phyloP scores from a whole-genome alignment of 2,797 vertebrate genomes.

The Myripristis murdjan region DNA sequence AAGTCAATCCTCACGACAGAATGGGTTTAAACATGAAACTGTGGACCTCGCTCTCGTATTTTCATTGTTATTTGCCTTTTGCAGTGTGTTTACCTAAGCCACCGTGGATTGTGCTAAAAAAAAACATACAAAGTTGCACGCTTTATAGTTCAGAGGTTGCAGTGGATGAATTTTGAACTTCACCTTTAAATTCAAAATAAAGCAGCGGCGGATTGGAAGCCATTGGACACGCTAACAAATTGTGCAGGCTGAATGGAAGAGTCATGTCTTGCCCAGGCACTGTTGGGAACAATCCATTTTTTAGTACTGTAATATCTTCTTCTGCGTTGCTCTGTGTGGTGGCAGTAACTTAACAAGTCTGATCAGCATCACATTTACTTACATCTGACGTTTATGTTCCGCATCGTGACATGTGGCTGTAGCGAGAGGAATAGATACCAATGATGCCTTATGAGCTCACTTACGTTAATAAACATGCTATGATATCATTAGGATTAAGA shows the following conservation, averaged over 20 bases:
- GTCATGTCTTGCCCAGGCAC: constrained; percentile 28
- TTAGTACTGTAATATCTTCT: constrained; percentile 33
- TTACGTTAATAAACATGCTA: constrained; percentile 43
- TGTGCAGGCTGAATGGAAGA: constrained; percentile 20
- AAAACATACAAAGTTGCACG: constrained; percentile 61
- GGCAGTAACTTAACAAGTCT: constrained; percentile 45
- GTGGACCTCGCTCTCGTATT: constrained; percentile 66
- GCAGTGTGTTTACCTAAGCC: constrained; percentile 60
- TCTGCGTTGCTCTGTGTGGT: constrained; percentile 43
- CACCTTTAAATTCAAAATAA: constrained; percentile 46
- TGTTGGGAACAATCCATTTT: constrained; percentile 72
- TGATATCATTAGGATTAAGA: constrained; percentile 38
- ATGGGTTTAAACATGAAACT: constrained; percentile 56
- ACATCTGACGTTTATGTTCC: constrained; percentile 31
- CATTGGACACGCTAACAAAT: neutral
- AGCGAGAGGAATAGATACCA: constrained; percentile 59
- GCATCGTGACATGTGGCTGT: constrained; percentile 34
- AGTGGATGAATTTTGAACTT: constrained; percentile 46
- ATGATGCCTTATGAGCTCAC: constrained; percentile 71
- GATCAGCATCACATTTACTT: constrained; percentile 9
- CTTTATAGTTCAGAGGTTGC: constrained; percentile 48
- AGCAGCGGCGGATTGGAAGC: neutral
- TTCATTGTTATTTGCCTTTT: constrained; percentile 66
- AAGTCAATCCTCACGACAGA: constrained; percentile 67
- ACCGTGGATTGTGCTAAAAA: constrained; percentile 6